Percentiles rank a stretch among this genome's conserved stretches.
phyloP scores from a whole-genome alignment of 2,113 vertebrate genomes.

The Cyanoderma ruficeps region DNA sequence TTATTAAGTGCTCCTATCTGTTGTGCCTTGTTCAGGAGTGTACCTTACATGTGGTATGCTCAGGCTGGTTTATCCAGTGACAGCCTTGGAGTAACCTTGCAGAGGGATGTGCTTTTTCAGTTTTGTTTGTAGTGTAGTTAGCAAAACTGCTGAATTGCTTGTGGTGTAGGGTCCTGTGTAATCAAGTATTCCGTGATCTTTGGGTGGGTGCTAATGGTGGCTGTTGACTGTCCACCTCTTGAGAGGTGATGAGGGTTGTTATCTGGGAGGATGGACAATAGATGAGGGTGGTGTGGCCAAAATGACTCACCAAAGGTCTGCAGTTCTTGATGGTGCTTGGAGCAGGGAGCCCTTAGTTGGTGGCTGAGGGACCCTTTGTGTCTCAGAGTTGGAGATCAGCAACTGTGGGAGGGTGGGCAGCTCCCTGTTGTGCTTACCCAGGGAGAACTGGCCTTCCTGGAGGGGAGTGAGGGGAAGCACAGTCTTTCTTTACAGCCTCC shows the following conservation, averaged over 20 bases:
- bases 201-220: neutral
- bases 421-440: neutral
- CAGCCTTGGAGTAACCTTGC: neutral
- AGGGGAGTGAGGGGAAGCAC: neutral
- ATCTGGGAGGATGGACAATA: neutral
- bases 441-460: neutral
- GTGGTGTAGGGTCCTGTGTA: neutral
- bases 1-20: conserved; percentile 18
- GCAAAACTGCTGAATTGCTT: neutral
- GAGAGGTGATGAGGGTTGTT: neutral
- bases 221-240: neutral
- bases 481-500: neutral
- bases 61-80: neutral
- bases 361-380: neutral
- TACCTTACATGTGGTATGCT: neutral
- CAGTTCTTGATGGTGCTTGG: neutral
- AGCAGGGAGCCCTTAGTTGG: neutral
- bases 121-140: rapidly evolving
- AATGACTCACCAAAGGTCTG: neutral
- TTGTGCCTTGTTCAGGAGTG: neutral
- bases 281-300: neutral
- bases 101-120: neutral
- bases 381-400: neutral
- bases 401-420: neutral
- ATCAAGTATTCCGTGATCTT: neutral